Conservation (phyloP, 2,113 vertebrate genomes). For the Tylochromis polylepis region DNA sequence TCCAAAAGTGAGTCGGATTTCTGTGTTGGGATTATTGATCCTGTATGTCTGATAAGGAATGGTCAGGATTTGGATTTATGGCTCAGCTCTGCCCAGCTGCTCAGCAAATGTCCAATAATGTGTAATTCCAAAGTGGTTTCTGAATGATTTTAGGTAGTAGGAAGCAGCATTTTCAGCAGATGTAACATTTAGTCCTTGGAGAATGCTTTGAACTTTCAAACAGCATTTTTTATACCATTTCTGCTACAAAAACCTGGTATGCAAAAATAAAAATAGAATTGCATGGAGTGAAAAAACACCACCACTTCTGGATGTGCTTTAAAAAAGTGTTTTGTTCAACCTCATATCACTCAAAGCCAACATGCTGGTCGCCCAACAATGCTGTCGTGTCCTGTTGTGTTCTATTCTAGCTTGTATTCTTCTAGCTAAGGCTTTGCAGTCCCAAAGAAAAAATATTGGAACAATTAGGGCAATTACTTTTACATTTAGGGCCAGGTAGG, state of each 20-base stretch:
- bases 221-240: neutral
- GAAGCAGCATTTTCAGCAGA: neutral
- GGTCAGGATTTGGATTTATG: neutral
- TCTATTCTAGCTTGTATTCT: neutral
- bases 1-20: neutral
- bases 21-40: conserved; percentile 7
- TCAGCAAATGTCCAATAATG: neutral
- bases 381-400: neutral
- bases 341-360: neutral
- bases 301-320: neutral
- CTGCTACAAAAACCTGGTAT: neutral
- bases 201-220: neutral
- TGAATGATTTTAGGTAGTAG: neutral
- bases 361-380: neutral
- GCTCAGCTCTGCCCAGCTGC: neutral
- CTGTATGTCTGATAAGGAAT: neutral
- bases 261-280: neutral
- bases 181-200: neutral
- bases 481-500: neutral
- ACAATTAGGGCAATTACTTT: neutral
- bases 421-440: neutral
- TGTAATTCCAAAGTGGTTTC: neutral
- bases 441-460: neutral
- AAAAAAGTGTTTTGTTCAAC: neutral
- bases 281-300: neutral